Conservation (phyloP, 2,888 invertebrate species). For the Nemurella pictetii region DNA sequence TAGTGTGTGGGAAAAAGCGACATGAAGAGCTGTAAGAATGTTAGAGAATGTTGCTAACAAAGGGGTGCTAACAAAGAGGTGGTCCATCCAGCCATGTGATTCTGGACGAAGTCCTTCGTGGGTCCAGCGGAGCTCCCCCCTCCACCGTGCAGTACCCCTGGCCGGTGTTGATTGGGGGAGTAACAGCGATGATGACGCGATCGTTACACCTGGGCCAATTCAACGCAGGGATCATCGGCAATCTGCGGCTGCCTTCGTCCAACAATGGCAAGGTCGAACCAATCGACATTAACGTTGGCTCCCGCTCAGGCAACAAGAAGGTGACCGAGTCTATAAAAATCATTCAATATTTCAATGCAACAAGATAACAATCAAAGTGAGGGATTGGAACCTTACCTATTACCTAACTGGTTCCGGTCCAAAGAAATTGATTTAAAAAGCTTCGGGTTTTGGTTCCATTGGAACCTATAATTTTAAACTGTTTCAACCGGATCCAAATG, state of each 20-base stretch:
- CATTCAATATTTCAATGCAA: neutral
- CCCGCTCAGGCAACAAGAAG: slow-evolving; percentile 86
- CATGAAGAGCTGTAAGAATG: no score
- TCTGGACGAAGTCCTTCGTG: slow-evolving; percentile 59
- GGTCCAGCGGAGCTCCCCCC: slow-evolving; percentile 48
- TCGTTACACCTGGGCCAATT: slow-evolving; percentile 63
- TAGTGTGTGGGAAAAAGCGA: no score
- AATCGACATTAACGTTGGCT: slow-evolving; percentile 74
- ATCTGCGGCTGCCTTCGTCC: neutral
- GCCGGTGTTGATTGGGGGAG: slow-evolving; percentile 69
- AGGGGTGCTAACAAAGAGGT: no score
- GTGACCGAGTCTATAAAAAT: slow-evolving; percentile 53
- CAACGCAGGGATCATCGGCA: slow-evolving; percentile 39
- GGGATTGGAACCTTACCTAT: no score
- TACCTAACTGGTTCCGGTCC: no score
- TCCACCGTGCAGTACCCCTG: slow-evolving; percentile 61
- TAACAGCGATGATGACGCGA: slow-evolving; percentile 71
- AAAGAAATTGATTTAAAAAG: no score
- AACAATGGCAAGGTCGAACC: slow-evolving; percentile 72
- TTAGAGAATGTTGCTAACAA: no score
- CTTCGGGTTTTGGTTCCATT: no score
- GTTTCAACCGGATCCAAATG: no score
- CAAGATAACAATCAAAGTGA: no score
- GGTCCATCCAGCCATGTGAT: slow-evolving; percentile 60
- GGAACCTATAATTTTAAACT: no score